Percentiles rank a stretch among this genome's conserved stretches.
These are phyloP conservation scores for Tangara arthus DNA, from an alignment of 2,797 vertebrate species.

Conservation along the genomic window DNA sequence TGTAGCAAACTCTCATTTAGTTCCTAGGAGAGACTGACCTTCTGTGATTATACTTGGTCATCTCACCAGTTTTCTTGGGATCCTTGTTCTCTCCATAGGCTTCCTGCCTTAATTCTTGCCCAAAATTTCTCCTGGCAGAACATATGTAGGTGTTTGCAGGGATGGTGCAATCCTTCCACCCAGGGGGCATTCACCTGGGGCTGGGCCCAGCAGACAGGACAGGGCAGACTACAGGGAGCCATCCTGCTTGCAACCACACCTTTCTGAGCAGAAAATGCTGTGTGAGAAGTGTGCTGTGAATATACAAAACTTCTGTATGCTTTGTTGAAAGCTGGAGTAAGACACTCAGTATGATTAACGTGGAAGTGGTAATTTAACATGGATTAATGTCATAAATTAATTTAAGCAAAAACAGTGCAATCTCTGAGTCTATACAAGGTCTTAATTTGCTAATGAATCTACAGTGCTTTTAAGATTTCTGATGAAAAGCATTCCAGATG, in stretches of 20 bases:
- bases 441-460: not conserved
- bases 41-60: not conserved
- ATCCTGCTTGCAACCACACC: not conserved
- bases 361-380: not conserved
- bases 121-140: not conserved
- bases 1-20: not conserved
- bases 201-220: not conserved
- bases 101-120: not conserved
- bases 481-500: not conserved
- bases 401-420: not conserved
- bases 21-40: not conserved
- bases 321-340: not conserved
- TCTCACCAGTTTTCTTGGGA: not conserved
- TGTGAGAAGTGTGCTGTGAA: not conserved
- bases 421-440: not conserved
- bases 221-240: not conserved
- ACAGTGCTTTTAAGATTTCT: not conserved
- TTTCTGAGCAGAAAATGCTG: not conserved
- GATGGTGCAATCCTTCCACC: not conserved
- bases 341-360: not conserved
- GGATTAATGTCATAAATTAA: not conserved
- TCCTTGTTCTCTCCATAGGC: not conserved
- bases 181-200: not conserved
- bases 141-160: not conserved
- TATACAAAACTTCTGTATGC: not conserved